A percentile compares a stretch with the other conserved stretches of the same genome.
Evolutionary conservation across 2,888 invertebrate species (phyloP).

Genomic region (Tanypteryx hageni): DNA sequence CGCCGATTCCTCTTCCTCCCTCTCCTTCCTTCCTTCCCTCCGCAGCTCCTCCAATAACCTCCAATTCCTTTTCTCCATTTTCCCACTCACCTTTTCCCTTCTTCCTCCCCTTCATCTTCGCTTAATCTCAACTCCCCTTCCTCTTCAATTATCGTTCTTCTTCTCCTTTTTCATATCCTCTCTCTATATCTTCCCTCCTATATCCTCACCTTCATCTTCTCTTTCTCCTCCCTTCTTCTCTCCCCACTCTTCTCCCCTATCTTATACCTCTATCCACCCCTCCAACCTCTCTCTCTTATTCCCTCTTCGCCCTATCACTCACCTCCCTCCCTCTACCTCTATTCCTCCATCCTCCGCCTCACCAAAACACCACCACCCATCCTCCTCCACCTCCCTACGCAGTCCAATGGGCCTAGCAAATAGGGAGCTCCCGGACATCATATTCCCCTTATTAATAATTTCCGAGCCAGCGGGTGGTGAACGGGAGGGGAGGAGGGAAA

Average conservation of each 20-base stretch:
- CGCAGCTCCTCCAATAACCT: not conserved
- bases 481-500: not conserved
- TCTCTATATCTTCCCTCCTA: not conserved
- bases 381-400: not conserved
- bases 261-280: not conserved
- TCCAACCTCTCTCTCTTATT: not conserved
- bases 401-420: constrained; percentile 43
- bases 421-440: constrained; percentile 51
- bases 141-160: not conserved
- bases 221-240: not conserved
- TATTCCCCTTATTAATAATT: constrained; percentile 63
- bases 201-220: not conserved
- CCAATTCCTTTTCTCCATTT: not conserved
- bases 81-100: no score
- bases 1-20: not conserved
- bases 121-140: no score
- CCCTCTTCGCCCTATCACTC: not conserved
- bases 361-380: not conserved
- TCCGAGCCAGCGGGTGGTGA: constrained; percentile 57
- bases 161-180: not conserved
- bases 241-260: not conserved
- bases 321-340: not conserved
- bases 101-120: no score
- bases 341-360: no score
- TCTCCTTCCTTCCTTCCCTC: not conserved